Conservation (phyloP, 2,797 vertebrate genomes). For the Heliangelus exortis region DNA sequence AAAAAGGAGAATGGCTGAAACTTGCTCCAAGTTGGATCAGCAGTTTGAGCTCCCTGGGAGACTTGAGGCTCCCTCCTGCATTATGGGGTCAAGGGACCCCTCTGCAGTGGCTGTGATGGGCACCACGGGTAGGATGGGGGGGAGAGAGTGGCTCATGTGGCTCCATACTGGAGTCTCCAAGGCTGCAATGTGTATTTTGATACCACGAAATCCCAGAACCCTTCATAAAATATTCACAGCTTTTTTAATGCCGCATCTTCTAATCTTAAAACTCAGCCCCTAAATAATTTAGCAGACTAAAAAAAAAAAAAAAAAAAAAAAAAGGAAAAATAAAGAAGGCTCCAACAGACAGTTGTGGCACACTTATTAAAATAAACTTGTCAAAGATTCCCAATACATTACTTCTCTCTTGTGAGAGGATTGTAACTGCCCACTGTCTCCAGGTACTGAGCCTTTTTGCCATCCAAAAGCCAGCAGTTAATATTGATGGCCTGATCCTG, state of each 20-base stretch:
- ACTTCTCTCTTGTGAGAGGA: neutral
- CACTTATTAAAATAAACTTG: neutral
- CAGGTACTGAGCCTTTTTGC: neutral
- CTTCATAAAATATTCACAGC: slow-evolving; percentile 61
- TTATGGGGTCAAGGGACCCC: accelerated
- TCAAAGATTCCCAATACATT: neutral
- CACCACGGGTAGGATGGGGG: neutral
- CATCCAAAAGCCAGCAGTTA: neutral
- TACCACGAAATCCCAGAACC: slow-evolving; percentile 53
- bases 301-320: neutral
- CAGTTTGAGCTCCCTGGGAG: neutral
- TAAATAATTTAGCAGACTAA: slow-evolving; percentile 72
- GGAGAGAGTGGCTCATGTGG: neutral
- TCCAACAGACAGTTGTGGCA: neutral
- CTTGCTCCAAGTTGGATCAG: neutral
- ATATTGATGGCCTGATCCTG: neutral
- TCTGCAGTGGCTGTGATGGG: neutral
- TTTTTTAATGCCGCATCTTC: slow-evolving; percentile 49
- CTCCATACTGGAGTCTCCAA: neutral
- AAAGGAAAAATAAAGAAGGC: neutral
- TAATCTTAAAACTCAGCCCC: slow-evolving; percentile 67
- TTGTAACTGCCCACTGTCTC: neutral
- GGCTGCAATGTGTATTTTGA: slow-evolving; percentile 24
- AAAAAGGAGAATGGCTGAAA: neutral
- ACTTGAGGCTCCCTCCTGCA: accelerated